phyloP scores from a whole-genome alignment of 2,797 vertebrate species.

The Cyprinodon diabolis region DNA sequence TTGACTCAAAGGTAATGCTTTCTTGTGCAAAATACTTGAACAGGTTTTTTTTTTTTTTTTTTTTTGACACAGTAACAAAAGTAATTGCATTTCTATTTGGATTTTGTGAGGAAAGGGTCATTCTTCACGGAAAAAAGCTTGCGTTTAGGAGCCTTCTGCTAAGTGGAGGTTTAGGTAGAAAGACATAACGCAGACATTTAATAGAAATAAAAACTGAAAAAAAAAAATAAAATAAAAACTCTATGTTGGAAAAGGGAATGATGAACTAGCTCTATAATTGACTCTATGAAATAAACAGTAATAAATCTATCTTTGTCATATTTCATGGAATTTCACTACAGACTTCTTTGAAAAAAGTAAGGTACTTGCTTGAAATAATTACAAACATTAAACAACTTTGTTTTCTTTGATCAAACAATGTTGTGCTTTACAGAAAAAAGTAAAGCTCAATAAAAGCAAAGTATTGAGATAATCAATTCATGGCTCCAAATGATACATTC shows the following conservation, averaged over 20 bases:
- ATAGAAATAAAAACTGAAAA: too few species aligned
- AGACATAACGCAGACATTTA: too few species aligned
- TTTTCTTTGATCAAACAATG: too few species aligned
- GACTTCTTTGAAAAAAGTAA: neutral
- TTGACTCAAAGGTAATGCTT: neutral
- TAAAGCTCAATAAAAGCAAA: neutral
- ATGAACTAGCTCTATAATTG: too few species aligned
- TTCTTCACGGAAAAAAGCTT: too few species aligned
- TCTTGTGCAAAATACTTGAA: neutral
- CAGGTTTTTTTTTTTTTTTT: neutral
- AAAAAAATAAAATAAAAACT: too few species aligned
- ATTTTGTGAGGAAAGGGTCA: too few species aligned
- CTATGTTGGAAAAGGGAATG: too few species aligned
- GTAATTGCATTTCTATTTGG: neutral
- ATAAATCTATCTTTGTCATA: neutral
- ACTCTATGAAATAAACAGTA: neutral
- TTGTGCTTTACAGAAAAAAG: too few species aligned
- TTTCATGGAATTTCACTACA: neutral
- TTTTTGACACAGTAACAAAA: neutral
- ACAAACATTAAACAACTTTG: neutral
- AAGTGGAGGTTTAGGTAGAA: too few species aligned
- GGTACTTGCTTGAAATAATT: neutral
- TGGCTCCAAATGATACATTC: neutral
- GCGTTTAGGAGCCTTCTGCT: too few species aligned
- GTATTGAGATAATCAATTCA: neutral